These are phyloP conservation scores for Xiphophorus maculatus DNA, from an alignment of 2,113 vertebrate species.

Conservation along the genomic window DNA sequence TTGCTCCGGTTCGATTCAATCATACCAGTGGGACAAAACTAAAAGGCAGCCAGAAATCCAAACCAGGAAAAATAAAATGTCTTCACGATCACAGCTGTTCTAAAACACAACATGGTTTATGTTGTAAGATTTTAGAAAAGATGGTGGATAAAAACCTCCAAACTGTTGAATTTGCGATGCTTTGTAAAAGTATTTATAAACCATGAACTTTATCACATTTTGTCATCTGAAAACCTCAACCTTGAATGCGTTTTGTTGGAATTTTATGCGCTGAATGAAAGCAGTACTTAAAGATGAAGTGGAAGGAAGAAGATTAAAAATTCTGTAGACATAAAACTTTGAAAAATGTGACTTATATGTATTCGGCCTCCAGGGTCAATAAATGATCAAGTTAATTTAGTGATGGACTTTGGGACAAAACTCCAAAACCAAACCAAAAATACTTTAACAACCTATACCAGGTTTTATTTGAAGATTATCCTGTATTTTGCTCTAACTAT, in stretches of 20 bases:
- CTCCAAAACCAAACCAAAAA: too few species aligned
- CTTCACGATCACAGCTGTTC: not conserved
- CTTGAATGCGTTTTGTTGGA: too few species aligned
- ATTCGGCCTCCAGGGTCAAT: not conserved
- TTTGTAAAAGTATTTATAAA: not conserved
- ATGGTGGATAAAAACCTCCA: not conserved
- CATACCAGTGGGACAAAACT: not conserved
- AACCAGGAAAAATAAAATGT: not conserved
- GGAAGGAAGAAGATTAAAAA: not conserved
- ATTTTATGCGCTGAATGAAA: not conserved
- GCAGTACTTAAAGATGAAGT: not conserved
- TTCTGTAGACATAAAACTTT: too few species aligned
- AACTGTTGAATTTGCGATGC: not conserved
- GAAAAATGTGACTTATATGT: not conserved
- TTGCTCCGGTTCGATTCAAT: conserved; percentile 41
- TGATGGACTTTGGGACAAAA: not conserved
- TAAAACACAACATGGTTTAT: not conserved
- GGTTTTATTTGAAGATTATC: too few species aligned
- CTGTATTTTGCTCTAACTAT: too few species aligned
- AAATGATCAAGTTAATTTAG: not conserved
- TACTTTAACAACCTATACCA: too few species aligned
- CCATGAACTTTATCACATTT: too few species aligned
- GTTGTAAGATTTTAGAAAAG: not conserved
- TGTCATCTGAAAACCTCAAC: too few species aligned
- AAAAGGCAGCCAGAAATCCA: conserved; percentile 11